These are phyloP conservation scores for Leptatherina wallacei DNA, from an alignment of 2,797 vertebrate genomes.

Conservation along the genomic window DNA sequence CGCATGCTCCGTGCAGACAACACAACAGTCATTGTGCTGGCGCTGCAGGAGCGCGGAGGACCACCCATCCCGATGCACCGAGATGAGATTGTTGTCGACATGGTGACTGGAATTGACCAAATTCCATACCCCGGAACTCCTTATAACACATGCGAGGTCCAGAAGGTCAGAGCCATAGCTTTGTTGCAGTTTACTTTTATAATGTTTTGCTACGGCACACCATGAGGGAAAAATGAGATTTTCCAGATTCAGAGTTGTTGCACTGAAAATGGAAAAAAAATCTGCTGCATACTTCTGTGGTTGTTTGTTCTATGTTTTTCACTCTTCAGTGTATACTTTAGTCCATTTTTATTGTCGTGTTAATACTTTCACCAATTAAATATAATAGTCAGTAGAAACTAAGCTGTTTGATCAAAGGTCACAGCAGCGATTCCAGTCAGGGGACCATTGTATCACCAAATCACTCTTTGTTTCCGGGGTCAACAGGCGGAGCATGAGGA, in stretches of 20 bases:
- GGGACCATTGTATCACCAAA: constrained; percentile 60
- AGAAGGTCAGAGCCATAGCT: constrained; percentile 60
- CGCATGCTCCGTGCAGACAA: constrained; percentile 98
- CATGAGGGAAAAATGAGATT: constrained; percentile 6
- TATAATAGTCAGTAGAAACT: constrained; percentile 25
- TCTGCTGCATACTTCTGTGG: constrained; percentile 31
- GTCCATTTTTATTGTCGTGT: constrained; percentile 43
- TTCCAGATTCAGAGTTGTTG: constrained; percentile 35
- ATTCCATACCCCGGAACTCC: constrained; percentile 85
- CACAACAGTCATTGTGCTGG: constrained; percentile 95
- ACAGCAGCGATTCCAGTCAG: constrained; percentile 36
- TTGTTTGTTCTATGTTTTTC: constrained; percentile 54
- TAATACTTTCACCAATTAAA: constrained; percentile 29
- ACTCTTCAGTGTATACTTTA: constrained; percentile 50
- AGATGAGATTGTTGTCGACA: constrained; percentile 92
- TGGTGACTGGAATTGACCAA: constrained; percentile 88
- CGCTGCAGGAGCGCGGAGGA: constrained; percentile 85
- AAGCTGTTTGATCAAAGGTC: constrained; percentile 43
- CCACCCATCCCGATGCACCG: constrained; percentile 78
- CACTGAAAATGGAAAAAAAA: constrained; percentile 33
- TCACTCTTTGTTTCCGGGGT: constrained; percentile 75
- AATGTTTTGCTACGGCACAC: constrained; percentile 9
- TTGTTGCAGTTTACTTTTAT: constrained; percentile 8
- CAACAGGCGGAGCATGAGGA: constrained; percentile 79
- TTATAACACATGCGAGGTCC: constrained; percentile 82